phyloP scores from a whole-genome alignment of 2,888 invertebrate genomes.

The Lycaena phlaeas region DNA sequence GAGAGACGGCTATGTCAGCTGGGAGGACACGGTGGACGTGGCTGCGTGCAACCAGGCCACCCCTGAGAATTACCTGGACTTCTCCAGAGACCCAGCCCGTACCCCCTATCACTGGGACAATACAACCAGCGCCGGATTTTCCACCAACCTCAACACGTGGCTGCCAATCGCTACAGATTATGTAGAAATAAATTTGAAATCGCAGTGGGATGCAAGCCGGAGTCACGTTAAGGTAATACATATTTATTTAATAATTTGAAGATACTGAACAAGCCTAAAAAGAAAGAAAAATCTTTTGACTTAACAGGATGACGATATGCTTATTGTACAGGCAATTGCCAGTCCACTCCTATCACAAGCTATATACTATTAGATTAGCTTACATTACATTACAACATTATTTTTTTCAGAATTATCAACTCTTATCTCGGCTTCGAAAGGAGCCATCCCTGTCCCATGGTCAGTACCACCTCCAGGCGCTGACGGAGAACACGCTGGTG shows the following conservation, averaged over 20 bases:
- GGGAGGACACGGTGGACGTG: constrained; percentile 72
- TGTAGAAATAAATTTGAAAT: constrained; percentile 66
- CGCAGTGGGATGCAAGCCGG: constrained; percentile 54
- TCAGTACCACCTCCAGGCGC: constrained; percentile 43
- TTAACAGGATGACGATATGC: no score
- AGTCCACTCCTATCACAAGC: no score
- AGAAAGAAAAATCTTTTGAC: no score
- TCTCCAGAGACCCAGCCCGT: constrained; percentile 74
- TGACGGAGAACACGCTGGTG: constrained; percentile 33
- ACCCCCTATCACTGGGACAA: constrained; percentile 79
- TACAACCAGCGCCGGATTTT: constrained; percentile 74
- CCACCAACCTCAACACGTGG: constrained; percentile 73
- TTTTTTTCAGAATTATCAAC: constrained; percentile 61
- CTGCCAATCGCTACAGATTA: constrained; percentile 78
- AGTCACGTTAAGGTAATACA: constrained; percentile 66
- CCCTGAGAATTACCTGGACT: constrained; percentile 60
- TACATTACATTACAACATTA: no score
- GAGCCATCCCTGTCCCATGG: constrained; percentile 39
- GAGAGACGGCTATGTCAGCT: constrained; percentile 73
- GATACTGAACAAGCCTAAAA: no score
- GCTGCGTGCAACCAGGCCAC: constrained; percentile 69
- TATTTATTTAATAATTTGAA: no score
- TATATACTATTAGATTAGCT: no score
- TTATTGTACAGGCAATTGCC: no score
- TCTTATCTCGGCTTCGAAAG: constrained; percentile 59